These are phyloP conservation scores for Luperina nickerlii DNA, from an alignment of 2,888 invertebrate species.

Conservation along the genomic window DNA sequence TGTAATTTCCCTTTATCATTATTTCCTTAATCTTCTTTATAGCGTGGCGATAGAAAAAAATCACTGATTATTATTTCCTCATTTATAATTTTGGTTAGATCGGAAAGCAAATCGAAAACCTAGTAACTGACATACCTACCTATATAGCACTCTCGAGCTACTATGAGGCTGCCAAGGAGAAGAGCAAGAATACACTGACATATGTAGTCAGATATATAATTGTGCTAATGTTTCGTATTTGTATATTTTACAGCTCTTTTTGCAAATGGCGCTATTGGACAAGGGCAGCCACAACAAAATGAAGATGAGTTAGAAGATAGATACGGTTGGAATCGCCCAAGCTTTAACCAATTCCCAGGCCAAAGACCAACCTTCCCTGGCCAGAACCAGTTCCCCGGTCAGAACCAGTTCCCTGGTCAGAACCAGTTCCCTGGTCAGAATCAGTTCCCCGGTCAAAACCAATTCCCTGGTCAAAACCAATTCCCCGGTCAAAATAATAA, in stretches of 20 bases:
- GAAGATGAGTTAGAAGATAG: constrained; percentile 78
- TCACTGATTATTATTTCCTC: background rate
- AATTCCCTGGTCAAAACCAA: constrained; percentile 51
- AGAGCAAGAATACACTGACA: background rate
- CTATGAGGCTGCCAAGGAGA: background rate
- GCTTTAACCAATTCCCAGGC: constrained; percentile 46
- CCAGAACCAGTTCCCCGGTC: constrained; percentile 54
- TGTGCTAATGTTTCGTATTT: constrained; percentile 12
- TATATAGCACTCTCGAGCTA: background rate
- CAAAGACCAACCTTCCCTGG: constrained; percentile 50
- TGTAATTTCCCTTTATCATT: constrained; percentile 4
- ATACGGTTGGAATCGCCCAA: constrained; percentile 66
- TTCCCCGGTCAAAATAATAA: constrained; percentile 51
- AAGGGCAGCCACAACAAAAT: constrained; percentile 69
- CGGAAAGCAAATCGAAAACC: background rate
- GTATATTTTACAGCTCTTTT: constrained; percentile 72
- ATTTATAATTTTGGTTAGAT: background rate
- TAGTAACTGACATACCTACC: background rate
- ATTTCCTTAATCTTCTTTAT: constrained; percentile 11
- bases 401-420: constrained; percentile 50
- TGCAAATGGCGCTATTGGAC: constrained; percentile 67
- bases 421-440: constrained; percentile 47
- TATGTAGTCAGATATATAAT: background rate
- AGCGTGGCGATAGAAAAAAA: background rate
- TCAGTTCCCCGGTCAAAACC: constrained; percentile 53